Percentiles rank a stretch among this genome's conserved stretches.
phyloP scores from a whole-genome alignment of 2,113 vertebrate species.

The Cyphomyrus plagiostoma region DNA sequence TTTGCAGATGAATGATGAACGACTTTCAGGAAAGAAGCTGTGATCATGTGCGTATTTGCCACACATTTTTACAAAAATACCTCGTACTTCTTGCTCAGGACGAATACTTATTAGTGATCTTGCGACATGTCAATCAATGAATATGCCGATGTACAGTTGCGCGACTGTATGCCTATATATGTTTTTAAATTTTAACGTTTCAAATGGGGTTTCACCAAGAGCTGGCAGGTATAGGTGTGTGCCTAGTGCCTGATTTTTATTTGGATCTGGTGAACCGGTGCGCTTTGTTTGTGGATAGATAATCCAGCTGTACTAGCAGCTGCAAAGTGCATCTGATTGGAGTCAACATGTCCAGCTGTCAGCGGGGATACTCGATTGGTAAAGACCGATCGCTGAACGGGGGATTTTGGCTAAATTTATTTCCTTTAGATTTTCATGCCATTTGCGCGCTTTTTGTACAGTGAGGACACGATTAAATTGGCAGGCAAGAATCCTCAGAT shows the following conservation, averaged over 20 bases:
- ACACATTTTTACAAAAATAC: constrained; percentile 1
- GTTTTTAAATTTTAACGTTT: neutral
- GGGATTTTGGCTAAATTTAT: neutral
- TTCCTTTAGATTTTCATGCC: neutral
- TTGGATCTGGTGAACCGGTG: neutral
- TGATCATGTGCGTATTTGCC: neutral
- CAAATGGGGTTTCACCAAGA: neutral
- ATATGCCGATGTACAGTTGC: neutral
- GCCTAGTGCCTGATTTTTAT: neutral
- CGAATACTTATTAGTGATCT: neutral
- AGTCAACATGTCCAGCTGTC: constrained; percentile 5
- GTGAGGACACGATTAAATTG: neutral
- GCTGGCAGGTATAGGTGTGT: neutral
- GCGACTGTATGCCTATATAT: neutral
- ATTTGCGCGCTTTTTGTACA: neutral
- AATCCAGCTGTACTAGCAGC: neutral
- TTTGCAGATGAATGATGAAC: constrained; percentile 15
- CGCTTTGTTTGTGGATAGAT: constrained; percentile 20
- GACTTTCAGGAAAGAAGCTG: constrained; percentile 19
- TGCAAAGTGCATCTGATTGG: constrained; percentile 14
- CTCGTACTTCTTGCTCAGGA: neutral
- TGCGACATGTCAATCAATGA: neutral
- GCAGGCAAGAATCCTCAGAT: neutral
- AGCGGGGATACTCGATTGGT: neutral
- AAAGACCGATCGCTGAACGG: neutral